These are phyloP conservation scores for Rhopalosiphum nymphaeae DNA, from an alignment of 2,888 invertebrate genomes.

Conservation along the genomic window DNA sequence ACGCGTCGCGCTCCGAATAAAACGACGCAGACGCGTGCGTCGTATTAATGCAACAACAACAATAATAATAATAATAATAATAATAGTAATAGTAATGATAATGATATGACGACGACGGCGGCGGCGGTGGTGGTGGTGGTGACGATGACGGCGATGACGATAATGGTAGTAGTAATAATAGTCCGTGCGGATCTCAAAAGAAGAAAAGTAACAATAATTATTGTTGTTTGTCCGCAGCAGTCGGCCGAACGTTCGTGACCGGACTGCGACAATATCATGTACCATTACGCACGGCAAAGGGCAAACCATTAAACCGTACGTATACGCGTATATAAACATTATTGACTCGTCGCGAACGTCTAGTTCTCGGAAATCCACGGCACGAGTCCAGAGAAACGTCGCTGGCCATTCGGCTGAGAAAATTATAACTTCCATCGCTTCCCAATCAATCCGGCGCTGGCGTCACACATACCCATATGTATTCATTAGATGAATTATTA, in stretches of 20 bases:
- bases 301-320: not conserved
- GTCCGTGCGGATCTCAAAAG: not conserved
- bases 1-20: too few relatives aligned
- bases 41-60: not conserved
- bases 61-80: too few relatives aligned
- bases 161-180: not conserved
- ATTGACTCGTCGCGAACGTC: not conserved
- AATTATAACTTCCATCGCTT: not conserved
- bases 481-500: not conserved
- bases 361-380: constrained; percentile 22
- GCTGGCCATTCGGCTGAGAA: not conserved
- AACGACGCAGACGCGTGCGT: not conserved
- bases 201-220: not conserved
- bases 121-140: too few relatives aligned
- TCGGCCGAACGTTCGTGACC: constrained; percentile 33
- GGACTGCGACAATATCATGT: not conserved
- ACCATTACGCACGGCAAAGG: not conserved
- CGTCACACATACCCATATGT: not conserved
- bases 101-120: too few relatives aligned
- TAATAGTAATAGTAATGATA: too few relatives aligned
- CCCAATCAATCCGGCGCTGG: not conserved
- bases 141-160: not conserved
- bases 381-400: constrained; percentile 11
- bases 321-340: not conserved
- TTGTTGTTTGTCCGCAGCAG: not conserved